phyloP scores from a whole-genome alignment of 2,113 vertebrate genomes.

The Acinonyx jubatus region DNA sequence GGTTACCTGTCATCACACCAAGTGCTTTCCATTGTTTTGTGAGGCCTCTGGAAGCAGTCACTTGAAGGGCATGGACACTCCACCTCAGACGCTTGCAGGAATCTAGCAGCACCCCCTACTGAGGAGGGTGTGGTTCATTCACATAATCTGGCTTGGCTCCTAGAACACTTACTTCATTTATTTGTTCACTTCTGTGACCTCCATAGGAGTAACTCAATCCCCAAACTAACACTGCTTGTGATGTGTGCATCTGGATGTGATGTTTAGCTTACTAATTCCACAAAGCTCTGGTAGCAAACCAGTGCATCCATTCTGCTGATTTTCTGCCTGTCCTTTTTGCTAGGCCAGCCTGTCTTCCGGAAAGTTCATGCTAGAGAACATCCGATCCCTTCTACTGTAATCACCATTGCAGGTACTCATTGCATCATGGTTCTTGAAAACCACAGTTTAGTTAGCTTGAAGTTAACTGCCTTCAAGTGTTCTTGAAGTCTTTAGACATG shows the following conservation, averaged over 20 bases:
- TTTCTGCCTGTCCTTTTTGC: slow-evolving; percentile 81
- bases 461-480: background rate
- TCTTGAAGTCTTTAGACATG: background rate
- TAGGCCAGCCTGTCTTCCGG: slow-evolving; percentile 91
- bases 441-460: slow-evolving; percentile 34
- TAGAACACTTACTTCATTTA: background rate
- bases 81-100: background rate
- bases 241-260: slow-evolving; percentile 53
- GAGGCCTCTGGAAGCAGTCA: background rate
- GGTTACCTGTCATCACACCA: background rate
- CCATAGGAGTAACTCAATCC: background rate
- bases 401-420: slow-evolving; percentile 90
- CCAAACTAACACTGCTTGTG: slow-evolving; percentile 41
- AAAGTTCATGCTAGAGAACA: slow-evolving; percentile 92
- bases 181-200: background rate
- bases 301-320: slow-evolving; percentile 59
- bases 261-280: slow-evolving; percentile 76
- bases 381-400: slow-evolving; percentile 87
- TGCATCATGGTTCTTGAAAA: slow-evolving; percentile 28
- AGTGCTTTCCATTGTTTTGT: background rate
- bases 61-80: background rate
- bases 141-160: background rate
- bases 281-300: background rate
- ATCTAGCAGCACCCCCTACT: background rate
- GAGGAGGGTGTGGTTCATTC: background rate